These are phyloP conservation scores for Poeciliopsis turneri DNA, from an alignment of 2,797 vertebrate species.

Conservation along the genomic window DNA sequence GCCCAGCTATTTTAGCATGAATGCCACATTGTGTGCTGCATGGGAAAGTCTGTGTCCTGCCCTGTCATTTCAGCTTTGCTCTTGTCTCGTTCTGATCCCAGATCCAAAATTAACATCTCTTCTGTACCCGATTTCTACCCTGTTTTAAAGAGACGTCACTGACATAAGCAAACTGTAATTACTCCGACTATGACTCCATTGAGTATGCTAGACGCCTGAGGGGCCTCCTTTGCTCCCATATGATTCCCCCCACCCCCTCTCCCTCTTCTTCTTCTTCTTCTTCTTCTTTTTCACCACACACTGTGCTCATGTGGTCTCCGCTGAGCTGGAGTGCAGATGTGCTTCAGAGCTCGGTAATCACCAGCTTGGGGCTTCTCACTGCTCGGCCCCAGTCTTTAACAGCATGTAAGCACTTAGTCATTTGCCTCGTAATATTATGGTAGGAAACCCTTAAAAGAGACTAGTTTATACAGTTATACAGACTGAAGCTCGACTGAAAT, in stretches of 20 bases:
- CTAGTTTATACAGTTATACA: constrained; percentile 70
- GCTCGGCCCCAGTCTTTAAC: constrained; percentile 78
- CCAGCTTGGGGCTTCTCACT: constrained; percentile 79
- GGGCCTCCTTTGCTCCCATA: constrained; percentile 49
- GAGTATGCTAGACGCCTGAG: constrained; percentile 56
- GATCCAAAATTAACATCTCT: constrained; percentile 60
- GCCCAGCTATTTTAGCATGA: background rate
- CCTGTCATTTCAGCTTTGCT: constrained; percentile 56
- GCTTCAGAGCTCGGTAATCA: constrained; percentile 80
- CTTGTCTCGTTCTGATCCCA: constrained; percentile 46
- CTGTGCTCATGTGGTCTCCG: constrained; percentile 65
- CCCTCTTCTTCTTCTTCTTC: constrained; percentile 7
- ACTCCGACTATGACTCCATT: constrained; percentile 62
- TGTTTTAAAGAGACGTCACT: constrained; percentile 68
- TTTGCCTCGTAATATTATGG: constrained; percentile 82
- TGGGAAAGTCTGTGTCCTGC: constrained; percentile 26
- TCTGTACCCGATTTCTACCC: constrained; percentile 50
- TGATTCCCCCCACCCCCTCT: constrained; percentile 12
- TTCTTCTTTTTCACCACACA: constrained; percentile 40
- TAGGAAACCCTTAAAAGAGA: constrained; percentile 77
- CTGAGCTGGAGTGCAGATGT: constrained; percentile 80
- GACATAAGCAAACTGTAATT: constrained; percentile 68
- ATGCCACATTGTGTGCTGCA: background rate
- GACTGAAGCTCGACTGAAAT: constrained; percentile 53
- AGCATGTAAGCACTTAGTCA: constrained; percentile 85